Percentiles rank a stretch among this genome's conserved stretches.
Evolutionary conservation across 2,113 vertebrate species (phyloP).

Genomic region (Onychostoma macrolepis): DNA sequence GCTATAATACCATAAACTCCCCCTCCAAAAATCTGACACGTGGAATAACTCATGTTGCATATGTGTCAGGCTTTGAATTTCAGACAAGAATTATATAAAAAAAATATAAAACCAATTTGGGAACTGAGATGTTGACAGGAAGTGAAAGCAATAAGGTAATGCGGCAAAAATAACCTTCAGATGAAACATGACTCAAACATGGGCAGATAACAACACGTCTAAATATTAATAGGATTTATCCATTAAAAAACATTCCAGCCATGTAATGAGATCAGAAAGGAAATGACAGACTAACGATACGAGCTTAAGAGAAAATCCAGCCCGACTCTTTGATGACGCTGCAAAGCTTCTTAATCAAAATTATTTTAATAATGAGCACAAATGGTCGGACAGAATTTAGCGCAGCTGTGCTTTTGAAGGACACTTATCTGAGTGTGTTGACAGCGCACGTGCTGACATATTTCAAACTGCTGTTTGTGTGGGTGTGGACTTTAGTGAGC

Average conservation of each 20-base stretch:
- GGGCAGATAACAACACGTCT: background rate
- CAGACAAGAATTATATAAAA: background rate
- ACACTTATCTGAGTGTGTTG: background rate
- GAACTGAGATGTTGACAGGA: slow-evolving; percentile 14
- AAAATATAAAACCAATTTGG: background rate
- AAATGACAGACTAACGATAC: background rate
- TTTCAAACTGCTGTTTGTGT: background rate
- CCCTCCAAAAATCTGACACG: background rate
- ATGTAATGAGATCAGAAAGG: background rate
- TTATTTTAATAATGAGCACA: background rate
- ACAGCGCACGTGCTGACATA: background rate
- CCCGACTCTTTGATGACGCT: background rate
- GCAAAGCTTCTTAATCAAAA: slow-evolving; percentile 32
- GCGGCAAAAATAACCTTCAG: slow-evolving; percentile 2
- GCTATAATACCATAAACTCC: background rate
- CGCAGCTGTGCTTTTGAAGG: background rate
- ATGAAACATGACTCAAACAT: slow-evolving; percentile 21
- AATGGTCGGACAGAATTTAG: background rate
- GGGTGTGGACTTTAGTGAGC: background rate
- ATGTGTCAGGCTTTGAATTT: background rate
- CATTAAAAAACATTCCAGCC: background rate
- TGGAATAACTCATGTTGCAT: background rate
- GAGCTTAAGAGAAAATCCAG: background rate
- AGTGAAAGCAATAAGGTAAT: background rate
- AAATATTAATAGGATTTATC: slow-evolving; percentile 27